Evolutionary conservation across 2,888 invertebrate species (phyloP).

Genomic region (Entomobrya multifasciata): DNA sequence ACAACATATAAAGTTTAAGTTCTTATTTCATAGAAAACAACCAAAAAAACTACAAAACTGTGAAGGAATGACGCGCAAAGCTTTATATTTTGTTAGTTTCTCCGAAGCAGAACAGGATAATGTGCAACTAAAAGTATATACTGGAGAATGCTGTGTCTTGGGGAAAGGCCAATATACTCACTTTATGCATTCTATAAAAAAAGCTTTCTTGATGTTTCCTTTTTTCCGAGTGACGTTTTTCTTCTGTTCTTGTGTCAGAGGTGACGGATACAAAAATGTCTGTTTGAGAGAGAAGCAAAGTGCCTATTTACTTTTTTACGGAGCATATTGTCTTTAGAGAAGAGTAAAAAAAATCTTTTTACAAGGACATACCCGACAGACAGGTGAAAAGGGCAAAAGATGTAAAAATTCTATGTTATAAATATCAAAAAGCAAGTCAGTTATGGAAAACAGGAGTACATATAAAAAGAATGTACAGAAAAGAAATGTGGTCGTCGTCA

Average conservation of each 20-base stretch:
- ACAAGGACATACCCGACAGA: too few species aligned
- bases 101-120: neutral
- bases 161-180: slow-evolving; percentile 19
- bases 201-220: slow-evolving; percentile 13
- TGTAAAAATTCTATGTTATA: neutral
- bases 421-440: neutral
- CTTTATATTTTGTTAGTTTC: neutral
- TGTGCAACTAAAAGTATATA: slow-evolving; percentile 18
- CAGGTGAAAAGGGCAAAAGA: neutral
- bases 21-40: slow-evolving; percentile 20
- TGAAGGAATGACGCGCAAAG: neutral
- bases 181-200: slow-evolving; percentile 30
- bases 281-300: neutral
- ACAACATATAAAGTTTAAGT: slow-evolving; percentile 48
- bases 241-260: neutral
- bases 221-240: neutral
- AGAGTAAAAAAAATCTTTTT: neutral
- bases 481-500: neutral
- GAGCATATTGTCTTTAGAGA: neutral
- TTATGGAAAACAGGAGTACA: neutral
- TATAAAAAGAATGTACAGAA: neutral
- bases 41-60: slow-evolving; percentile 7
- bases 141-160: slow-evolving; percentile 4
- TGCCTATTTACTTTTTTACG: neutral
- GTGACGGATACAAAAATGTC: neutral